Conservation (phyloP, 2,113 vertebrate species). For the Electrona antarctica region DNA sequence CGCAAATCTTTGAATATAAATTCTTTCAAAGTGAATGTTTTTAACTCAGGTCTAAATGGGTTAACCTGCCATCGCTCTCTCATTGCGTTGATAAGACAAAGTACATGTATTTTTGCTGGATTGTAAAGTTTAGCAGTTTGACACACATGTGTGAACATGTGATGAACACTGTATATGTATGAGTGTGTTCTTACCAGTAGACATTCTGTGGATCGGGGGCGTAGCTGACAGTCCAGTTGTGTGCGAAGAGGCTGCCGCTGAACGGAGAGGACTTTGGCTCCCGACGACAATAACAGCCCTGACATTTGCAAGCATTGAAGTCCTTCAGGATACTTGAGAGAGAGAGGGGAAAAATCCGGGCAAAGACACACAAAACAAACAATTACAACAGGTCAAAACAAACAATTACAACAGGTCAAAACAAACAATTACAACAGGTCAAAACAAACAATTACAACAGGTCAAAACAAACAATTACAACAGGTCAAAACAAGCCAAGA, state of each 20-base stretch:
- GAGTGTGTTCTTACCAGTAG: constrained; percentile 86
- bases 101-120: neutral
- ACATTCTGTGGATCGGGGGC: constrained; percentile 97
- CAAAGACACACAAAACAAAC: neutral
- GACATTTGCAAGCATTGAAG: constrained; percentile 95
- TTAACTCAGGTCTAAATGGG: no score
- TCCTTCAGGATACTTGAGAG: constrained; percentile 91
- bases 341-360: neutral
- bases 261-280: constrained; percentile 86
- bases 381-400: no score
- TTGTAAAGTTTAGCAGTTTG: neutral
- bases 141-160: neutral
- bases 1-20: no score
- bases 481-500: neutral
- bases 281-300: constrained; percentile 88
- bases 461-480: neutral
- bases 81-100: neutral
- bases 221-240: constrained; percentile 90
- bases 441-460: no score
- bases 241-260: constrained; percentile 83
- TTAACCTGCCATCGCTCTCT: neutral
- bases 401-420: no score
- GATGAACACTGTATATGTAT: neutral
- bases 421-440: no score
- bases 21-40: no score